These are phyloP conservation scores for Adrianichthys oophorus DNA, from an alignment of 2,797 vertebrate genomes.

Conservation along the genomic window DNA sequence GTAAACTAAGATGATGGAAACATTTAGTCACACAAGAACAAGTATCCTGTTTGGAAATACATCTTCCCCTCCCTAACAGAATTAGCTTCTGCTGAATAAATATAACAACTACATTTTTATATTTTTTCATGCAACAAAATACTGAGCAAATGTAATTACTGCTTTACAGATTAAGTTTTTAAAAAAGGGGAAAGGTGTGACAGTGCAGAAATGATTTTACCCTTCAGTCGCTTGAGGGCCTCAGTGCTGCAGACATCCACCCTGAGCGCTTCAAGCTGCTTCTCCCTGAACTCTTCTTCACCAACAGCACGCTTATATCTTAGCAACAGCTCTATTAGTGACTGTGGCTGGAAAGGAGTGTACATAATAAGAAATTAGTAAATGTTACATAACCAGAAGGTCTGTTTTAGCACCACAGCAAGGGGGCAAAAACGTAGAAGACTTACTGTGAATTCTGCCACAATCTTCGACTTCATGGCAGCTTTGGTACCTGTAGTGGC, in stretches of 20 bases:
- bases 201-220: slow-evolving; percentile 59
- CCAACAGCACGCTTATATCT: slow-evolving; percentile 83
- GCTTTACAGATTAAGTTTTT: neutral
- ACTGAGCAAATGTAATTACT: neutral
- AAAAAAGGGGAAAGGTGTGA: slow-evolving; percentile 2
- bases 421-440: neutral
- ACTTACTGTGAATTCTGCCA: slow-evolving; percentile 95
- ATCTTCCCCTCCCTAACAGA: neutral
- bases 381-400: too few relatives aligned
- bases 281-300: slow-evolving; percentile 91
- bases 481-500: slow-evolving; percentile 86
- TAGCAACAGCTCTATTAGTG: slow-evolving; percentile 87
- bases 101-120: too few relatives aligned
- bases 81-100: neutral
- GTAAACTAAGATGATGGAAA: too few relatives aligned
- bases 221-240: slow-evolving; percentile 95
- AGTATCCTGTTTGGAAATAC: neutral
- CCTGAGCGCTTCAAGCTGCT: slow-evolving; percentile 89
- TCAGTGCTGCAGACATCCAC: slow-evolving; percentile 94
- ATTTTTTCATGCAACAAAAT: too few relatives aligned
- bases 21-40: neutral
- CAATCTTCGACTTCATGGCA: slow-evolving; percentile 95
- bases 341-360: slow-evolving; percentile 79
- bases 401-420: neutral
- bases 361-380: slow-evolving; percentile 5